Conservation (phyloP, 2,113 vertebrate genomes). For the Pardalotus punctatus region DNA sequence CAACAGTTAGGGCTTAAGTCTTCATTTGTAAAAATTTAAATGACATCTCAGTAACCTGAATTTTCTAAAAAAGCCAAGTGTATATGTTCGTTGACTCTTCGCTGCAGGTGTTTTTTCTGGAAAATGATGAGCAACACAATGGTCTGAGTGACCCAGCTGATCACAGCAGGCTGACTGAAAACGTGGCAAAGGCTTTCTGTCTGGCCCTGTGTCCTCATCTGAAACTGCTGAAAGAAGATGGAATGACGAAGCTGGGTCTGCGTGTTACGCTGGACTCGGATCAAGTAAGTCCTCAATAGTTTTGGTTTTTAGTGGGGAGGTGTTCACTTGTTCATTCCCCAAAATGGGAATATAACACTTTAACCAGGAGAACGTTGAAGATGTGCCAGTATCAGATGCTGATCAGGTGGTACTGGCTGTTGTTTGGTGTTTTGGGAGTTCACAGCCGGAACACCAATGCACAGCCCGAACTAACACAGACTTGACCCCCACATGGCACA, state of each 20-base stretch:
- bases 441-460: not conserved
- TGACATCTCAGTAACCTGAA: not conserved
- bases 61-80: not conserved
- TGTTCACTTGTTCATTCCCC: not conserved
- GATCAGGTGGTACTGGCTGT: not conserved
- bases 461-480: not conserved
- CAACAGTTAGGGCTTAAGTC: not conserved
- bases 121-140: constrained; percentile 90
- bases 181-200: constrained; percentile 93
- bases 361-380: not conserved
- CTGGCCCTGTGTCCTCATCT: constrained; percentile 92
- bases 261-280: constrained; percentile 93
- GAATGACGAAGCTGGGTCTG: constrained; percentile 93
- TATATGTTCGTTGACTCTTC: not conserved
- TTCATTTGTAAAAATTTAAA: not conserved
- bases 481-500: accelerated
- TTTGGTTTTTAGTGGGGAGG: not conserved
- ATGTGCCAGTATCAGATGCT: not conserved
- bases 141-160: constrained; percentile 92
- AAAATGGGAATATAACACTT: not conserved
- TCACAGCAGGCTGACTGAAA: constrained; percentile 94
- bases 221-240: constrained; percentile 95
- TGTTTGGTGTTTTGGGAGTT: not conserved
- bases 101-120: constrained; percentile 92
- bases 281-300: constrained; percentile 77